Percentiles rank a stretch among this genome's conserved stretches.
phyloP scores from a whole-genome alignment of 2,113 vertebrate species.

The Chaetorhynchus papuensis region DNA sequence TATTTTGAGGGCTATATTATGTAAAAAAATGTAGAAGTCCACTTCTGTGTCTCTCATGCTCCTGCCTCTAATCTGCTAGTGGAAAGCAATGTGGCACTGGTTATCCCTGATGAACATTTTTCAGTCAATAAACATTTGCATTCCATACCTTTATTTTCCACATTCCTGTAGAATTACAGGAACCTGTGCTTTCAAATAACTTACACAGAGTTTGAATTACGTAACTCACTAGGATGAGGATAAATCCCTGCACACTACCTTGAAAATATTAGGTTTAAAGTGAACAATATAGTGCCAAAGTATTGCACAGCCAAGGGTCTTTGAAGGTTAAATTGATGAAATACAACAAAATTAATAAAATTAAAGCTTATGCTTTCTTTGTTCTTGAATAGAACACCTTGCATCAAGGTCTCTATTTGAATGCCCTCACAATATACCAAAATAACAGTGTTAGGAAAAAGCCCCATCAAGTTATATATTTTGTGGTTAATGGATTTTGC shows the following conservation, averaged over 20 bases:
- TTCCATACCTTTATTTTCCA: background rate
- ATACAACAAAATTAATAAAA: constrained; percentile 1
- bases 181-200: background rate
- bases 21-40: background rate
- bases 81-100: background rate
- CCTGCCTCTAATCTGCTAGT: background rate
- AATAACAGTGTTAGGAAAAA: background rate
- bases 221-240: background rate
- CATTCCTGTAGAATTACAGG: background rate
- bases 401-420: background rate
- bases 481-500: background rate
- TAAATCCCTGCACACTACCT: background rate
- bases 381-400: background rate
- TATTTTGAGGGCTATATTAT: background rate
- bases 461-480: background rate
- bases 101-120: background rate
- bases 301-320: background rate
- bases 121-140: background rate
- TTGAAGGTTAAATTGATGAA: background rate
- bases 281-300: background rate
- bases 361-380: constrained; percentile 13
- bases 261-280: background rate
- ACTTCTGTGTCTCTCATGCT: background rate
- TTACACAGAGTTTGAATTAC: background rate
- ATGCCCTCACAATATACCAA: background rate